Evolutionary conservation across 2,797 vertebrate species (phyloP), one percentile per base, ranked within the genome.

Genomic region (Chelonia mydas): DNA sequence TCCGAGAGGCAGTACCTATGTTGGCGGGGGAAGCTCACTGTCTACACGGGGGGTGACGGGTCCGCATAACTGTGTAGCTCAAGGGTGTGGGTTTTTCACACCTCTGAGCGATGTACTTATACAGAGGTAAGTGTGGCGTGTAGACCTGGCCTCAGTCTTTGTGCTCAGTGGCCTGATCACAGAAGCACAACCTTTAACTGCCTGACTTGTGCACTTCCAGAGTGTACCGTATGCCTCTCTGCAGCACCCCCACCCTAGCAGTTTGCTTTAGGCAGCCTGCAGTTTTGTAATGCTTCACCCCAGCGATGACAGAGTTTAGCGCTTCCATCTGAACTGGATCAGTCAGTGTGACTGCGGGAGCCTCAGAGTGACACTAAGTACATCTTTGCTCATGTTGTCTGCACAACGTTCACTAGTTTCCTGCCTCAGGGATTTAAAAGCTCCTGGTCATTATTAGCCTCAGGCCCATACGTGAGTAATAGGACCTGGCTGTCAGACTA

Each of bases 341-440:
- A 81, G 85, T 55, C 1, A 72, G 65, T 17, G 16, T 19, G n/a
- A 1, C 79, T 84, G 53, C 50, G 41, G 78, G 81, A 87, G 84
- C 27, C 74, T 78, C 53, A 88, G 25, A 84, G 84, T n/a, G 74
- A 76, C 41, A 15, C 25, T 47, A 76, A 76, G 74, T 12, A 12
- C 65, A 72, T 16, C 41, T 27, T 0, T 6, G 7, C 33, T 84
- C 86, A 79, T 1, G 0, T 0, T 45, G 16, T 57, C 82, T 54
- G 41, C 54, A 41, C 74, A 93, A 92, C 7, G 25, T 49, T 49
- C 90, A 45, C 80, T 84, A 85, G 51, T 84, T 92, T 11, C n/a
- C 49, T 84, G 91, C 83, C 85, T 94, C 54, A 88, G 54, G 37
- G 37, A 91, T n/a, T 82, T 81, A 89, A 89, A 94, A 93, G 28